These are phyloP conservation scores for Lingula anatina DNA, from an alignment of 2,888 invertebrate genomes.

Conservation along the genomic window DNA sequence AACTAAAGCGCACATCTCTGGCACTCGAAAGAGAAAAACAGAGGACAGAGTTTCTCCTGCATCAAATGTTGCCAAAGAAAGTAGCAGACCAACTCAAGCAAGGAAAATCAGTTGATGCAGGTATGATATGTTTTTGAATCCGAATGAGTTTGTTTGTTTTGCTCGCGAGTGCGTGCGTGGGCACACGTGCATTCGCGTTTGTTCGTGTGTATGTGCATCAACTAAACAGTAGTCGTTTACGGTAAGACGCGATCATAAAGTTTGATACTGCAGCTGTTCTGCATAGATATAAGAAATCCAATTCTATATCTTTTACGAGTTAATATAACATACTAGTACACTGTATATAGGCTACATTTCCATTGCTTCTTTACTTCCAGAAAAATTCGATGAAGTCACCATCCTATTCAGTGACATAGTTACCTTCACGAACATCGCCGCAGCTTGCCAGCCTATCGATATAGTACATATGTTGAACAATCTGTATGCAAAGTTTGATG, in stretches of 20 bases:
- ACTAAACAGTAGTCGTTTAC: no score
- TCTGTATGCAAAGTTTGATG: constrained; percentile 42
- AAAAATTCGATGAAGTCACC: constrained; percentile 37
- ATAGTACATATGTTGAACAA: constrained; percentile 49
- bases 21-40: constrained; percentile 37
- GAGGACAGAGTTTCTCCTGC: constrained; percentile 47
- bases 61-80: constrained; percentile 49
- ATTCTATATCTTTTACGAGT: no score
- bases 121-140: no score
- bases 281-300: no score
- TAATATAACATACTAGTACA: no score
- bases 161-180: no score
- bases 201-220: no score
- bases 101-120: constrained; percentile 44
- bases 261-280: no score
- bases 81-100: constrained; percentile 45
- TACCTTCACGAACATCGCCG: constrained; percentile 45
- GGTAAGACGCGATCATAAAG: no score
- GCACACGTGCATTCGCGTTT: no score
- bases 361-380: constrained; percentile 15
- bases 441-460: constrained; percentile 39
- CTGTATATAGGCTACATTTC: no score
- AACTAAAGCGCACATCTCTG: constrained; percentile 43
- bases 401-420: constrained; percentile 51
- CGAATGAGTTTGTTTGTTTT: no score